Evolutionary conservation across 2,888 invertebrate genomes (phyloP).

Genomic region (Hartigia nigra): DNA sequence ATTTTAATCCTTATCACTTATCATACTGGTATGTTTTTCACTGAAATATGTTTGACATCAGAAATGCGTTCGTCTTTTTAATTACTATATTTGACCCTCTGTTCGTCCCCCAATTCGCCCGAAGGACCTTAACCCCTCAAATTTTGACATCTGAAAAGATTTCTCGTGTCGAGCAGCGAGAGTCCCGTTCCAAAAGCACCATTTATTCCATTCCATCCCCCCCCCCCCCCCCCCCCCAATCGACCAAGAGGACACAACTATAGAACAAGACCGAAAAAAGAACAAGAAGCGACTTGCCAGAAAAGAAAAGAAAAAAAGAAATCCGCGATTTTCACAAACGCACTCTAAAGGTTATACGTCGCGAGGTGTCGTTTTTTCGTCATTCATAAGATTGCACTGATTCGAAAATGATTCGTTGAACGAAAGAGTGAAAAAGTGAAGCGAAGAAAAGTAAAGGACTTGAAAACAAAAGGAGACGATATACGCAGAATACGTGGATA

Average conservation of each 20-base stretch:
- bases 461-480: background rate
- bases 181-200: no score
- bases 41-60: background rate
- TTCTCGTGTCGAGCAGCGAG: background rate
- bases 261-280: background rate
- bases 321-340: background rate
- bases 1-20: background rate
- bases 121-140: background rate
- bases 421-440: background rate
- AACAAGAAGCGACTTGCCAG: background rate
- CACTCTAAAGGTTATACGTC: background rate
- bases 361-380: background rate
- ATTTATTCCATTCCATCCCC: no score
- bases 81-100: background rate
- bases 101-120: background rate
- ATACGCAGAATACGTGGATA: background rate
- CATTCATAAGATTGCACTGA: background rate
- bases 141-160: background rate
- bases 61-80: background rate
- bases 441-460: background rate
- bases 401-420: background rate
- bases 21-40: slow-evolving; percentile 6
- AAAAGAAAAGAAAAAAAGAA: background rate
- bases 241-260: background rate
- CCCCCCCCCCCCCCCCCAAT: no score